These are phyloP conservation scores for Rhincodon typus DNA, from an alignment of 2,797 vertebrate species.

Conservation along the genomic window DNA sequence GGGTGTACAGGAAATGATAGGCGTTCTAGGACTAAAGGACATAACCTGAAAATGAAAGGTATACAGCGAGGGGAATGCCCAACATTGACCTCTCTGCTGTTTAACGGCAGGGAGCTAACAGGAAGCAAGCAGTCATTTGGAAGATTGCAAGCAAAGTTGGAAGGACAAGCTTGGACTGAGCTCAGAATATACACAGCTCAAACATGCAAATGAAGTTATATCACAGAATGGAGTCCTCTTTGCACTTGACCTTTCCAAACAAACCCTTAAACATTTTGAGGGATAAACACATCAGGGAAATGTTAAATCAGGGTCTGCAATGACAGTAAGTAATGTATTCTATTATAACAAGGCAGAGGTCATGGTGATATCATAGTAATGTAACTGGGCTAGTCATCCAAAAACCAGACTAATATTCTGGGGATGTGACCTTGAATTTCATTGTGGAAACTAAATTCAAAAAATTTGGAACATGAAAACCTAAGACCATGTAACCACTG, in stretches of 20 bases:
- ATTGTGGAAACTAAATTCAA: too few species aligned
- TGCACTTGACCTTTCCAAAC: neutral
- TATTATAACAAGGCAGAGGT: neutral
- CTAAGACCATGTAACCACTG: neutral
- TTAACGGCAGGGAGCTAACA: neutral
- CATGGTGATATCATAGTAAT: too few species aligned
- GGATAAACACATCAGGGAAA: neutral
- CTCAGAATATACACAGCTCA: neutral
- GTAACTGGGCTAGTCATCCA: too few species aligned
- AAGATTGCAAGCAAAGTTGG: neutral
- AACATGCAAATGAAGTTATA: neutral
- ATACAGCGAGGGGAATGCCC: neutral
- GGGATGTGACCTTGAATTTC: too few species aligned
- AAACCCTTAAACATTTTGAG: neutral
- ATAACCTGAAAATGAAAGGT: neutral
- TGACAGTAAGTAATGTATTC: neutral
- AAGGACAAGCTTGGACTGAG: neutral
- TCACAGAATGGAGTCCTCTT: neutral
- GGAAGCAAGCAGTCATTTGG: neutral
- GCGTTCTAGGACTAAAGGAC: neutral
- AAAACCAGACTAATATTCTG: too few species aligned
- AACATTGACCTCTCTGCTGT: neutral
- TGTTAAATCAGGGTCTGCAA: neutral
- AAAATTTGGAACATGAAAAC: too few species aligned
- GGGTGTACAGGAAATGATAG: neutral